Evolutionary conservation across 2,888 invertebrate species (phyloP), one percentile per base, ranked within the genome.

Genomic region (Neoascia interrupta): DNA sequence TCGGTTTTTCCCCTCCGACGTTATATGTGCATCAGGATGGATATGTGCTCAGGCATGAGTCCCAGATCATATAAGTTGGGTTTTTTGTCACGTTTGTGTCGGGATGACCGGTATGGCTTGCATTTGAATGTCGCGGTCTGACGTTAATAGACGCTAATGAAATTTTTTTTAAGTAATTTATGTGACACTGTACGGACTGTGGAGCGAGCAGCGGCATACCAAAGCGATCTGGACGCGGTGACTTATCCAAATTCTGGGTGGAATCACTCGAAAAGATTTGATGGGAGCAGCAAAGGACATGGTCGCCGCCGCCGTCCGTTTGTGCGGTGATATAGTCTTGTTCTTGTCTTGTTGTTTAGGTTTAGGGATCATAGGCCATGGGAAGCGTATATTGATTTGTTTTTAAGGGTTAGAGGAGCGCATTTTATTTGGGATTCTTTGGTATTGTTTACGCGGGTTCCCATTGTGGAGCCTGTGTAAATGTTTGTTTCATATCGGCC

Each of bases 131-230:
- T 37, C 61, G 45, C 60, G 18, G 56, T 73, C 79, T 79, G 79
- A 79, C 79, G 73, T 73, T 79, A 79, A 79, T 79, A 79, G 73
- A 73, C 61, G 73, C 73, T 79, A 79, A 79, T 73, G 79, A 79
- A 79, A 66, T 64, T 79, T 60, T n/a, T 79, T 60, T 61, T 58
- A 21, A 15, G 41, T 54, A 61, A 79, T 79, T 79, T 79, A 79
- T 79, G 66, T 41, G 79, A 61, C 73, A 79, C 56, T 37, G 60
- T 41, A 23, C 31, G 73, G 45, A 66, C 47, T 72, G 72, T 54
- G 34, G 79, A 72, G 73, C n/a, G n/a, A n/a, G n/a, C n/a, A 39
- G 26, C 60, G 72, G 72, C 76, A 79, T 79, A 54, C 76, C 64
- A 54, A 79, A 72, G 45, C 31, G 60, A 47, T n/a, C n/a, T n/a